Conservation (phyloP, 1,140 invertebrate species). For the Psix sp. region DNA sequence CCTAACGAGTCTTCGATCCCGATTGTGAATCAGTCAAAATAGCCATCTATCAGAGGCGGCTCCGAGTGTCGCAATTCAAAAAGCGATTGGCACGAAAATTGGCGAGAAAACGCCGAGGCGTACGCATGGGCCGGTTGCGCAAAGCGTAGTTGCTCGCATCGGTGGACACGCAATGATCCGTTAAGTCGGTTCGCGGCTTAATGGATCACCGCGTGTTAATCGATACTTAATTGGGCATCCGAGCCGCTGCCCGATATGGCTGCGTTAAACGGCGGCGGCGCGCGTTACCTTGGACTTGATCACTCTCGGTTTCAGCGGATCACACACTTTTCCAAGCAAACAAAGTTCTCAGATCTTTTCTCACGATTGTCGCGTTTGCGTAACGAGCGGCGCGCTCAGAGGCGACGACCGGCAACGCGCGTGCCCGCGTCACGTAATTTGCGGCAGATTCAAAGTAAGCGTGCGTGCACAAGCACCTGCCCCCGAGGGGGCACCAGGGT, state of each 20-base stretch:
- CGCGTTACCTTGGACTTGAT: constrained; percentile 56
- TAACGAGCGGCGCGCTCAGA: constrained; percentile 23
- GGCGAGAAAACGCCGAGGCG: background rate
- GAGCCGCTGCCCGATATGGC: constrained; percentile 45
- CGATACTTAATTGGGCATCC: constrained; percentile 59
- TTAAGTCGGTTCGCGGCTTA: constrained; percentile 46
- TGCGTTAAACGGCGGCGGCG: constrained; percentile 20
- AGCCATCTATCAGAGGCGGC: no score
- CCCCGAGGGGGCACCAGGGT: no score
- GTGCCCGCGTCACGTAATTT: no score
- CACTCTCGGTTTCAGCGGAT: constrained; percentile 37
- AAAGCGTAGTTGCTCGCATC: constrained; percentile 38
- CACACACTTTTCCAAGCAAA: constrained; percentile 21
- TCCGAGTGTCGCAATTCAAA: no score
- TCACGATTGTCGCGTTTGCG: constrained; percentile 25
- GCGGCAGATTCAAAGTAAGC: no score
- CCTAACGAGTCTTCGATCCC: no score
- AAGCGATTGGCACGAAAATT: no score
- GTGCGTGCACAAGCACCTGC: no score
- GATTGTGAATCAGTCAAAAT: no score
- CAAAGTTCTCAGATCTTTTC: constrained; percentile 33
- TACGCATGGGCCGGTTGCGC: constrained; percentile 11
- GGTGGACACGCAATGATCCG: constrained; percentile 53
- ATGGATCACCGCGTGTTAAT: constrained; percentile 52
- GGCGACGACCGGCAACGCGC: background rate